These are phyloP conservation scores for Urechis unicinctus DNA, from an alignment of 2,888 invertebrate genomes.

Conservation along the genomic window DNA sequence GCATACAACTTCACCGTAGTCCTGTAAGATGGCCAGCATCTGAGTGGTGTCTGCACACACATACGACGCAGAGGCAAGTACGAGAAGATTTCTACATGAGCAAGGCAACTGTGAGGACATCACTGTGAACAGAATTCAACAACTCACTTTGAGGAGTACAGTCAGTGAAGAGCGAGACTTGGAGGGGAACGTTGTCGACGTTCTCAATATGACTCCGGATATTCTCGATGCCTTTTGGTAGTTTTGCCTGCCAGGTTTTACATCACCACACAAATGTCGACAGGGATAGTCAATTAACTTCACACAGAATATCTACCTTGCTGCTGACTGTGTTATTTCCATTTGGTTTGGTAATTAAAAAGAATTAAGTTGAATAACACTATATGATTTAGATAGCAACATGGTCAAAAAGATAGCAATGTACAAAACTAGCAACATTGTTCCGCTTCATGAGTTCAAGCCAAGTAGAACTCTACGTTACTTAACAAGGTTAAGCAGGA, in stretches of 20 bases:
- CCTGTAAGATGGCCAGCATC: constrained; percentile 88
- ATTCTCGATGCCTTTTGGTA: constrained; percentile 93
- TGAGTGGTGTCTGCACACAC: constrained; percentile 65
- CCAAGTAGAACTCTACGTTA: no score
- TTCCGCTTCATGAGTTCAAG: no score
- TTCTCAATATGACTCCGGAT: constrained; percentile 90
- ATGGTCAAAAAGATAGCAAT: no score
- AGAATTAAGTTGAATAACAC: no score
- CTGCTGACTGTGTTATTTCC: not conserved
- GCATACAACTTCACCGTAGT: constrained; percentile 88
- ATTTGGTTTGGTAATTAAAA: not conserved
- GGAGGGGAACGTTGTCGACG: constrained; percentile 93
- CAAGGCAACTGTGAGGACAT: not conserved
- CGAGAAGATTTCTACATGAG: no score
- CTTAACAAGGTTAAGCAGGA: no score
- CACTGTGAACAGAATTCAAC: not conserved
- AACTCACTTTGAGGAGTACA: constrained; percentile 70
- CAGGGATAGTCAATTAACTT: not conserved
- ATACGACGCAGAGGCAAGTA: no score
- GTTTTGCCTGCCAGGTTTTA: constrained; percentile 68
- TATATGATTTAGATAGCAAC: no score
- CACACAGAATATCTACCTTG: not conserved
- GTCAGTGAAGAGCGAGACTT: constrained; percentile 96
- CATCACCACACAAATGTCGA: not conserved
- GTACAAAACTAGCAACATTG: no score